Evolutionary conservation across 2,888 invertebrate species (phyloP), one percentile per base, ranked within the genome.

Genomic region (Silvanus unidentatus): DNA sequence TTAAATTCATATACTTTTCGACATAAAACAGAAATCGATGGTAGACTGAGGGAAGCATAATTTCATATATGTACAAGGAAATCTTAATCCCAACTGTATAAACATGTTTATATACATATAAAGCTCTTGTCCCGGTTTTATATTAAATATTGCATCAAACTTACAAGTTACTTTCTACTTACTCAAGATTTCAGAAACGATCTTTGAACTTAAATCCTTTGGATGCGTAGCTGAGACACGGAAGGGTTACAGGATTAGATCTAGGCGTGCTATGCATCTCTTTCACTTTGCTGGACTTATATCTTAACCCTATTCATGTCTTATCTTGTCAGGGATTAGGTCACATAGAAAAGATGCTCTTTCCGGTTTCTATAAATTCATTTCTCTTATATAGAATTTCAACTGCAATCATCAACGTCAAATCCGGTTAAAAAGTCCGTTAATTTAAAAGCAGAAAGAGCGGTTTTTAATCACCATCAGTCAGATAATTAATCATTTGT

Each of bases 71-170:
- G 22, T 22, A 22, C 8, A 22, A 8, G 22, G 8, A 22, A 22
- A 22, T 22, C 22, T 22, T 22, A 22, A 22, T 22, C 22, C 22
- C 22, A 8, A 5, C 22, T 22, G 22, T 5, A 22, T 22, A 22
- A 22, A 22, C 22, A 22, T 22, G 22, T 22, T 22, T 22, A 22
- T 22, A 22, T 22, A 22, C 8, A 22, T 8, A 22, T 22, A 22
- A 22, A 22, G 22, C 22, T 22, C 22, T 22, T 8, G 22, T 22
- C 32, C 32, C 32, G n/a, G 32, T 32, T 32, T 62, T 56, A 60
- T 59, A 68, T 68, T 69, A 66, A 68, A 68, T 68, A 67, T 68
- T 66, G 62, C 64, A 65, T 60, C 11, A 60, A 63, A 61, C 63
- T 62, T 52, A 55, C 32, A 60, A 62, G 52, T 61, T 62, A 65